Evolutionary conservation across 1,140 invertebrate species (phyloP).

Genomic region (Agrypnia vestita): DNA sequence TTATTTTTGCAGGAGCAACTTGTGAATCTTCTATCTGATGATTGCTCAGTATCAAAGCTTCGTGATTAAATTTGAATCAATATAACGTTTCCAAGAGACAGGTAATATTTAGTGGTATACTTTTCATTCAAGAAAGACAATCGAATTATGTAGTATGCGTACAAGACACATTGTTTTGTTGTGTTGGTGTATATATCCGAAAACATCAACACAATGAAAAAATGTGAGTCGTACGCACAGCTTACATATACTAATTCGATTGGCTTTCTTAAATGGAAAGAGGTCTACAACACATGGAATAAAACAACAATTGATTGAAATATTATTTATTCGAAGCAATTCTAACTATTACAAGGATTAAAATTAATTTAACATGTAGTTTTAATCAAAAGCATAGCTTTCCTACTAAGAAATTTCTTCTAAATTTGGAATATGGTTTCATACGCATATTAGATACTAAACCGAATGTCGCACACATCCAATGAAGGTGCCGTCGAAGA

Average conservation of each 20-base stretch:
- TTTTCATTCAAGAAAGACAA: no score
- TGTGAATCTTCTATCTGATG: no score
- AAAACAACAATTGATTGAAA: conserved; percentile 25
- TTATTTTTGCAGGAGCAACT: no score
- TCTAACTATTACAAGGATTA: conserved; percentile 42
- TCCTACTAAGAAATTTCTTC: conserved; percentile 23
- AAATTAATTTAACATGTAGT: conserved; percentile 34
- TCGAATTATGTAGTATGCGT: no score
- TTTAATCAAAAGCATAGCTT: conserved; percentile 21
- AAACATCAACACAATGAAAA: background rate
- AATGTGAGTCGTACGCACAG: no score
- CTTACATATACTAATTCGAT: no score
- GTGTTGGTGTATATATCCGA: background rate
- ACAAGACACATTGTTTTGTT: no score
- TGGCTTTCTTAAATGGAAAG: no score
- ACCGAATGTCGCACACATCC: background rate
- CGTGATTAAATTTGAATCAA: background rate
- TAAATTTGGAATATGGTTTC: conserved; percentile 38
- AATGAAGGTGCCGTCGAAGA: background rate
- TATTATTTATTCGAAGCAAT: conserved; percentile 38
- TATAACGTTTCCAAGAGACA: background rate
- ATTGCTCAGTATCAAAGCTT: background rate
- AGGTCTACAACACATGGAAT: background rate
- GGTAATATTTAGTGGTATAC: background rate
- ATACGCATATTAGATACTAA: conserved; percentile 28